Base-by-base conservation (phyloP, 2,888 invertebrate genomes). In the Stramonita haemastoma region DNA sequence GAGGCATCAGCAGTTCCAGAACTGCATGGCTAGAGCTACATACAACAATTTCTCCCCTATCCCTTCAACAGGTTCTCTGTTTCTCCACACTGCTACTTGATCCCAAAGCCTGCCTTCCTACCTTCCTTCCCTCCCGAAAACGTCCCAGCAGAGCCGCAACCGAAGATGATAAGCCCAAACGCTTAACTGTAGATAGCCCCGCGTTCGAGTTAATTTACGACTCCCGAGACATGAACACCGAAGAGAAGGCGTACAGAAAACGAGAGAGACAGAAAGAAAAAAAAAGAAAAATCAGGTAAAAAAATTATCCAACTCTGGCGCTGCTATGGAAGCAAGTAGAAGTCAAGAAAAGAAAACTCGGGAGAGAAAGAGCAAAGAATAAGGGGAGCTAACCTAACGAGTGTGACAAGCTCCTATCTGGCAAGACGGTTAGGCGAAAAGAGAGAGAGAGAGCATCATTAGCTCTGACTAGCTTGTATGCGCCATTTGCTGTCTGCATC, bases 391-490 rank as follows among this genome's bases (percentile, higher is more conserved):
- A n/a, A n/a, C n/a, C n/a, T n/a, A 85, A 89, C 84, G 73, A 89
- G 73, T 36, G 56, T 85, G 89, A 89, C 77, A 81, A 86, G 36
- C 56, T 46, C 73, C 84, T 89, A 85, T 89, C 89, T 66, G 73
- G 66, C 84, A 56, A 57, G 85, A 85, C 89, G 36, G 89, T 89
- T 89, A n/a, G n/a, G n/a, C n/a, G 85, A 89, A 85, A 85, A 81
- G 89, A 89, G 89, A 60, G 26, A 29, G 89, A 81, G 89, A 89
- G 89, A 60, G 26, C 46, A 60, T 89, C 89, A 89, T 89, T 89
- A 89, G 89, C 89, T 77, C 89, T 89, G 84, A 85, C 89, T 85
- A 34, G 73, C 89, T n/a, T 89, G 73, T 85, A 89, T 89, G 89
- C 89, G 89, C 89, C 89, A 89, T 89, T 89, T 89, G 85, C 22